Percentiles rank a stretch among this genome's conserved stretches.
Conservation (phyloP, 2,113 vertebrate species). For the Catharus minimus region DNA sequence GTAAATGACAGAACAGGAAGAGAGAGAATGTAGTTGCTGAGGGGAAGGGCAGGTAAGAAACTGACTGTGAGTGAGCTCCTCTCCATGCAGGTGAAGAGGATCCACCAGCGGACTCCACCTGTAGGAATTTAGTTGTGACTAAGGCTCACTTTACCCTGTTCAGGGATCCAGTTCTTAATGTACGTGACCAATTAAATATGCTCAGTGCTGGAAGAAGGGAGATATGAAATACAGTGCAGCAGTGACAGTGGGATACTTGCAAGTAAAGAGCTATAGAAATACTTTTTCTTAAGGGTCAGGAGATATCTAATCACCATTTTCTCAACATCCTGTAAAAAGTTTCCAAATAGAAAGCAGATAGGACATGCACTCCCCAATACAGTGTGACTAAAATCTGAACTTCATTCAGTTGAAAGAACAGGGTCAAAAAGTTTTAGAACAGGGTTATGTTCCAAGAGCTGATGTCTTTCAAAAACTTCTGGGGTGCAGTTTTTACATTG, state of each 20-base stretch:
- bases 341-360: neutral
- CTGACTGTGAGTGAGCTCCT: neutral
- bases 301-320: neutral
- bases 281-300: neutral
- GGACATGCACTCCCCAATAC: neutral
- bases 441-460: neutral
- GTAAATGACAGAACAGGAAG: fast-evolving
- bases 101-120: neutral
- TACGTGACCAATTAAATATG: neutral
- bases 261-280: conserved; percentile 11
- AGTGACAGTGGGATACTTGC: neutral
- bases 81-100: neutral
- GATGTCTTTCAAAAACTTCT: neutral
- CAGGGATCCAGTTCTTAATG: neutral
- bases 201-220: neutral
- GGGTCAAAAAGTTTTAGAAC: neutral
- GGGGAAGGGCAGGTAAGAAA: neutral
- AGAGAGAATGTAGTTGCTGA: neutral
- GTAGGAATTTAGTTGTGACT: neutral
- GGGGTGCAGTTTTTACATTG: neutral
- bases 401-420: neutral
- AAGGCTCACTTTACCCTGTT: neutral
- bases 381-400: neutral
- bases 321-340: neutral
- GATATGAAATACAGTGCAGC: neutral